Evolutionary conservation across 2,113 vertebrate genomes (phyloP).

Genomic region (Percina caprodes): DNA sequence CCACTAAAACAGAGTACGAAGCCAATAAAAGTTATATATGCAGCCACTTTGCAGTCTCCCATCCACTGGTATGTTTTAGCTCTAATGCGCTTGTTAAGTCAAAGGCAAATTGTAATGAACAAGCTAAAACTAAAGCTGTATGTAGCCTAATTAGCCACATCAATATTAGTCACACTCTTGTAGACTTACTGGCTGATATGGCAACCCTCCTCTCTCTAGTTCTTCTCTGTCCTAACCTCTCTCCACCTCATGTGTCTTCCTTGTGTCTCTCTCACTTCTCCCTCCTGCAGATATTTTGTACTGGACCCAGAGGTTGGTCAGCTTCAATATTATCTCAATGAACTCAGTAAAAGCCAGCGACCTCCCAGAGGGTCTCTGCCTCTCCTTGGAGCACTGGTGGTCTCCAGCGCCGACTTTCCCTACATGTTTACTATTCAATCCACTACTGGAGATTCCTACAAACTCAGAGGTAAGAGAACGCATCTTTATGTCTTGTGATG

Average conservation of each 20-base stretch:
- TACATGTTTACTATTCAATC: constrained; percentile 92
- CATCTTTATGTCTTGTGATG: not conserved
- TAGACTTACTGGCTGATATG: not conserved
- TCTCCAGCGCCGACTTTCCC: constrained; percentile 88
- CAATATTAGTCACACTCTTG: not conserved
- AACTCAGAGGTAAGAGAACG: constrained; percentile 87
- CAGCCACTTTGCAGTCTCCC: not conserved
- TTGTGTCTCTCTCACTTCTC: not conserved
- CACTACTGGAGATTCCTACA: constrained; percentile 89
- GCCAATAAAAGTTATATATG: not conserved
- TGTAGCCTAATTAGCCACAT: not conserved
- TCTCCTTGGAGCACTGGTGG: constrained; percentile 89
- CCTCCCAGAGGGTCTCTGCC: constrained; percentile 88
- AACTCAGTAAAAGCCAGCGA: constrained; percentile 88
- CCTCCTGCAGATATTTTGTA: constrained; percentile 84
- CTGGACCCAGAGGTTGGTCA: constrained; percentile 90
- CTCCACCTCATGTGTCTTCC: not conserved
- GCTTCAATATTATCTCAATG: constrained; percentile 93
- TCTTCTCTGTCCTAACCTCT: not conserved
- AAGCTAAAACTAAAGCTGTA: not conserved
- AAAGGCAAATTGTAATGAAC: not conserved
- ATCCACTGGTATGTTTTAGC: not conserved
- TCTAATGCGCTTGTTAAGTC: not conserved
- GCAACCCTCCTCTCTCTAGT: not conserved
- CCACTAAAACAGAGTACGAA: too few species aligned